phyloP scores from a whole-genome alignment of 2,797 vertebrate species.

The Paguma larvata region DNA sequence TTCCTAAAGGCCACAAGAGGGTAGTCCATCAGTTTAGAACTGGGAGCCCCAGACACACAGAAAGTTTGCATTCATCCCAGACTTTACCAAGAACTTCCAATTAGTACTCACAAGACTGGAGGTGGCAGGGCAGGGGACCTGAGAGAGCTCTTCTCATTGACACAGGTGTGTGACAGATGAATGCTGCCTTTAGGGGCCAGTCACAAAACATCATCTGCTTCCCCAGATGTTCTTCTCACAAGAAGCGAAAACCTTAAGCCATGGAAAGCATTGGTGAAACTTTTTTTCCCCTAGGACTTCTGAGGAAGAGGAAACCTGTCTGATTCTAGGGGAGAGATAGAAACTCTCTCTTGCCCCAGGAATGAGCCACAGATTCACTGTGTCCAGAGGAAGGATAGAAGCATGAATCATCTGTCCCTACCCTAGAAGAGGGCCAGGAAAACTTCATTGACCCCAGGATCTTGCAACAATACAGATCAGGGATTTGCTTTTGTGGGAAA shows the following conservation, averaged over 20 bases:
- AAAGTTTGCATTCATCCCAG: background rate
- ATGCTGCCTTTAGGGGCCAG: background rate
- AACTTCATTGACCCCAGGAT: background rate
- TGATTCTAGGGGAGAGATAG: background rate
- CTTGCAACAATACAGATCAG: background rate
- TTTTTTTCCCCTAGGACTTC: background rate
- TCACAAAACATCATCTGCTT: background rate
- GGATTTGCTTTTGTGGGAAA: background rate
- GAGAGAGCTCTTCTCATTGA: background rate
- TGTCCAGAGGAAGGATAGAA: background rate
- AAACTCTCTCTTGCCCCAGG: background rate
- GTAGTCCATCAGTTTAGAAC: background rate
- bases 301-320: background rate
- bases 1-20: background rate
- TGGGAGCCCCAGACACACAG: background rate
- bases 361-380: background rate
- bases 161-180: background rate
- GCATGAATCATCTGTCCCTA: background rate
- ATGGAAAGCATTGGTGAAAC: background rate
- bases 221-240: background rate
- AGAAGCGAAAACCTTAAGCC: background rate
- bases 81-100: background rate
- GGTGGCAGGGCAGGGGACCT: background rate
- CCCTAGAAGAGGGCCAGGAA: background rate
- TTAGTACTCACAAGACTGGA: background rate